A percentile compares a stretch with the other conserved stretches of the same genome.
phyloP scores from a whole-genome alignment of 2,797 vertebrate genomes.

The Anguilla anguilla region DNA sequence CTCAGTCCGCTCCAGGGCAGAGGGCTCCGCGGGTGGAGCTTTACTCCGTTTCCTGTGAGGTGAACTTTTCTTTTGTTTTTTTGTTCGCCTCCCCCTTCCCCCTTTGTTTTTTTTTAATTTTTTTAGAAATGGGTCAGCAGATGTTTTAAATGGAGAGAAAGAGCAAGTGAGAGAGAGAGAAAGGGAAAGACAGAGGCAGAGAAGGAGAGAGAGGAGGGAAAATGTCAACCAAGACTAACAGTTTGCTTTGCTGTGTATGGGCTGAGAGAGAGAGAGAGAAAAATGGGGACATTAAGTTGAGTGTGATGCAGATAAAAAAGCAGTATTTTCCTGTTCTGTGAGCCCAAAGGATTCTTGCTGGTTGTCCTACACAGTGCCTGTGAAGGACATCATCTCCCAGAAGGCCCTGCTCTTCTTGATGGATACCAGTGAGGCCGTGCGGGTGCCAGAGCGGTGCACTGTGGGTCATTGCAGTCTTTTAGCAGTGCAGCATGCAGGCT shows the following conservation, averaged over 20 bases:
- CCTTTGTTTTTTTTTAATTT: conserved; percentile 1
- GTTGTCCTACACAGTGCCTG: background rate
- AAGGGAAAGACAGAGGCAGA: background rate
- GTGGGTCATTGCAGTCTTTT: conserved; percentile 7
- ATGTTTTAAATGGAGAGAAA: background rate
- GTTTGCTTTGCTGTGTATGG: conserved; percentile 65
- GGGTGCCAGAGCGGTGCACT: background rate
- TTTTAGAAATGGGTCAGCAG: conserved; percentile 18
- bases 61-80: conserved; percentile 68
- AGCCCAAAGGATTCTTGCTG: conserved; percentile 30
- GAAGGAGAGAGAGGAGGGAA: conserved; percentile 29
- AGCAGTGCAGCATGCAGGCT: background rate
- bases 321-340: background rate
- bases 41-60: conserved; percentile 63
- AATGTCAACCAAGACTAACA: conserved; percentile 66
- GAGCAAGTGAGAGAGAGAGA: background rate
- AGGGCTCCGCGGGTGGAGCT: conserved; percentile 44
- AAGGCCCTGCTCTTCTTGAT: conserved; percentile 14
- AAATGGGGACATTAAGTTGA: conserved; percentile 36
- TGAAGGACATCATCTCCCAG: background rate
- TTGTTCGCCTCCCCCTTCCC: conserved; percentile 42
- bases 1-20: conserved; percentile 33
- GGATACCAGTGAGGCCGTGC: conserved; percentile 29
- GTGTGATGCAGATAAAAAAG: conserved; percentile 25
- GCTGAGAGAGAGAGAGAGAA: conserved; percentile 52